Conservation (phyloP, 1,140 invertebrate genomes). For the Ridgeia piscesae region DNA sequence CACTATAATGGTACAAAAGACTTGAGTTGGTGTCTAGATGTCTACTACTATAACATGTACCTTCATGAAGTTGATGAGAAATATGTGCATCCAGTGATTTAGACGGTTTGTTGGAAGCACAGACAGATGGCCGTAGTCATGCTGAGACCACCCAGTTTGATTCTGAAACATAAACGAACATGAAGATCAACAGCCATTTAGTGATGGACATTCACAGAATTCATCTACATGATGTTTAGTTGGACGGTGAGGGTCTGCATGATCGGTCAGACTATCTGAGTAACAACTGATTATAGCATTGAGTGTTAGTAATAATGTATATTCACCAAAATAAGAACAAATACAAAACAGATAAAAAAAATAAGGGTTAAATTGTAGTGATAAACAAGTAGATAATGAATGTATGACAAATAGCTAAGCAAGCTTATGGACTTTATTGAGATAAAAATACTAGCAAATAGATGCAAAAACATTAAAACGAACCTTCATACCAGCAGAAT, state of each 20-base stretch:
- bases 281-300: neutral
- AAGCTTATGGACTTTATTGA: neutral
- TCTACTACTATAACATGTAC: constrained; percentile 34
- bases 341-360: too few species aligned
- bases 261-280: neutral
- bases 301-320: too few species aligned
- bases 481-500: too few species aligned
- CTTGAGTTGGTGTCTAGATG: neutral
- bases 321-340: too few species aligned
- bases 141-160: constrained; percentile 57
- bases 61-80: constrained; percentile 54
- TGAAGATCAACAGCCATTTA: neutral
- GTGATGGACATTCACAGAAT: neutral
- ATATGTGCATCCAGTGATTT: constrained; percentile 51
- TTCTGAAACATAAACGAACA: constrained; percentile 37
- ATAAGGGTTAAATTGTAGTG: too few species aligned
- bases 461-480: too few species aligned
- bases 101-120: constrained; percentile 50
- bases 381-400: too few species aligned
- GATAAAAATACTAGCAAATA: neutral
- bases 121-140: constrained; percentile 58
- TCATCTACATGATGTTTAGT: neutral
- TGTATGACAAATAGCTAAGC: neutral
- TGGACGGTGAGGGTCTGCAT: neutral
- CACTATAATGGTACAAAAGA: neutral